These are phyloP conservation scores for Drosophila falleni DNA, from an alignment of 2,888 invertebrate genomes.

Conservation along the genomic window DNA sequence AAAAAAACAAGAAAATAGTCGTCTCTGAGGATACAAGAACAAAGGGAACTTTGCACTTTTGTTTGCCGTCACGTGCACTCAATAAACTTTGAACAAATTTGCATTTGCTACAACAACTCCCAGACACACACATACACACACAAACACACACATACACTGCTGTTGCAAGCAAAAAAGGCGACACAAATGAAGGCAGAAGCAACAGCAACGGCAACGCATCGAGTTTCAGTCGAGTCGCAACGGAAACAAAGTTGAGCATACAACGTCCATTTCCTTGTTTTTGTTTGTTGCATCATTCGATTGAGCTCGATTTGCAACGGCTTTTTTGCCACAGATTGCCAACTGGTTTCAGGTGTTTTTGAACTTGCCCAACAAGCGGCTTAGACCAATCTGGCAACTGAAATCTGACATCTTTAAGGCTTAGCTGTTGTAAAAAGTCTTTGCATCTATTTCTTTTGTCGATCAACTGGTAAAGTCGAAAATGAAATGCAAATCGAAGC, in stretches of 20 bases:
- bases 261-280: conserved; percentile 78
- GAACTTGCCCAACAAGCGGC: conserved; percentile 20
- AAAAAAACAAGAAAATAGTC: conserved; percentile 36
- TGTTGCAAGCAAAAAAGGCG: conserved; percentile 22
- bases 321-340: conserved; percentile 71
- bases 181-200: neutral
- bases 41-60: conserved; percentile 73
- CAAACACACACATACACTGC: conserved; percentile 1
- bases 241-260: conserved; percentile 79
- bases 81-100: conserved; percentile 82
- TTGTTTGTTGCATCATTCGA: conserved; percentile 68
- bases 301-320: conserved; percentile 77
- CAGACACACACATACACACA: conserved; percentile 21
- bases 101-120: conserved; percentile 64
- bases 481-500: conserved; percentile 71
- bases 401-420: conserved; percentile 31
- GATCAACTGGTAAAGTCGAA: conserved; percentile 28
- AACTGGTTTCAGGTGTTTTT: conserved; percentile 42
- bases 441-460: conserved; percentile 23
- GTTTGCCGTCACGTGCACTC: conserved; percentile 81
- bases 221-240: conserved; percentile 71
- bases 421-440: conserved; percentile 7
- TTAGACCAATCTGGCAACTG: conserved; percentile 20
- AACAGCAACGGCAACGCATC: conserved; percentile 59
- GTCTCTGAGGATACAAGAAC: conserved; percentile 36